Percentiles rank a stretch among this genome's conserved stretches.
These are phyloP conservation scores for Drosophila borborema DNA, from an alignment of 2,888 invertebrate species.

Conservation along the genomic window DNA sequence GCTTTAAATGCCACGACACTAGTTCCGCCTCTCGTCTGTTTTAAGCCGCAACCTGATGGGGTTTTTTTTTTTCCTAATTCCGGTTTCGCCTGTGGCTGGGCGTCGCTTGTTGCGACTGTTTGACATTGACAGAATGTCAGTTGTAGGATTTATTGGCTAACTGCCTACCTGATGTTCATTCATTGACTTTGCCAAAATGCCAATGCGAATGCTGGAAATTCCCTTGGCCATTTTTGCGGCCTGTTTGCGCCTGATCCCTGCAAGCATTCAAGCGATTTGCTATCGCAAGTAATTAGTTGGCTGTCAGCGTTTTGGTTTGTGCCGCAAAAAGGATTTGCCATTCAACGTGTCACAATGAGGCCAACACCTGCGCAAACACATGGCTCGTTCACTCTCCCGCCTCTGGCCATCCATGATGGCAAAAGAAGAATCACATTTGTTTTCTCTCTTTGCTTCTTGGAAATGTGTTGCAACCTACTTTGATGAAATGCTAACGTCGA, in stretches of 20 bases:
- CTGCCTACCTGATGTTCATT: constrained; percentile 57
- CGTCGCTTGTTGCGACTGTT: constrained; percentile 25
- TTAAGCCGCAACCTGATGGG: constrained; percentile 39
- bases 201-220: constrained; percentile 45
- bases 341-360: constrained; percentile 42
- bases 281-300: constrained; percentile 71
- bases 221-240: constrained; percentile 50
- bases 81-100: constrained; percentile 14
- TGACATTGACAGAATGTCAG: constrained; percentile 76
- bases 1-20: background rate
- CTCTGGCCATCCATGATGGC: constrained; percentile 49
- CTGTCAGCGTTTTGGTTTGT: constrained; percentile 70
- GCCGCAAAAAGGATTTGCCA: constrained; percentile 54
- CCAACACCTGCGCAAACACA: constrained; percentile 59
- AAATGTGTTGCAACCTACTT: constrained; percentile 66
- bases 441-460: constrained; percentile 17
- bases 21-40: background rate
- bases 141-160: constrained; percentile 56
- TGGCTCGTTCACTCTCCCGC: constrained; percentile 12
- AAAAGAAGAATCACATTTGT: constrained; percentile 24
- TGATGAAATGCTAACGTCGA: constrained; percentile 67
- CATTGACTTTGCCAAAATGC: constrained; percentile 57
- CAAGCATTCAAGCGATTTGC: constrained; percentile 43
- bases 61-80: background rate
- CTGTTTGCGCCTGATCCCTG: constrained; percentile 55